Evolutionary conservation across 2,797 vertebrate species (phyloP), one percentile per base, ranked within the genome.

Genomic region (Myripristis murdjan): DNA sequence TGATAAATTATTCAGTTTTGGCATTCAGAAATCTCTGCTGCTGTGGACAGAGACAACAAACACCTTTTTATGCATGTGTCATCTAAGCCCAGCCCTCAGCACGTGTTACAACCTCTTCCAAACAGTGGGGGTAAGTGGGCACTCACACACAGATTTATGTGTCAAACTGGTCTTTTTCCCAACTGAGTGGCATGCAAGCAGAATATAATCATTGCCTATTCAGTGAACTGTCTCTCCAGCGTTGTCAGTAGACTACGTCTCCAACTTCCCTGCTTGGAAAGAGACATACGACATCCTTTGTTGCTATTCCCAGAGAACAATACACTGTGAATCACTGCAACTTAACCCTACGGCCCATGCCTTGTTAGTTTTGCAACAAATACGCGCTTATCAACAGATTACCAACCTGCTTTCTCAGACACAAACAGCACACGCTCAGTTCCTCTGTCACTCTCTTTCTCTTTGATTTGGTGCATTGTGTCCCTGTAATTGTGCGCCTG

Each of bases 1-100:
- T 81, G 59, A 87, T 92, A 57, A 90, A 92, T 92, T 87, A 91
- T 93, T 91, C 87, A 91, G 66, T 44, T 61, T 51, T 82, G 83
- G 54, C 83, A 84, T 91, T 91, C 86, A 75, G 64, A 83, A 78
- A 77, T 82, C 54, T 70, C 66, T 82, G 69, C 68, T 59, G 79
- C 77, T 73, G 75, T 76, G 65, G 76, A 51, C 57, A 66, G 65
- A 70, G 48, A n/a, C n/a, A 57, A 48, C 58, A 79, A 28, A 79
- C 28, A 78, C 53, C 56, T n/a, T 70, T 61, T 37, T 77, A 59
- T 41, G 23, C 70, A 46, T 11, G 56, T 20, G 60, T 88, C 59
- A 64, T 28, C 46, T 65, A 37, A 63, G 66, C 28, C n/a, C 12
- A 74, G 41, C 10, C 57, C 62, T 72, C 53, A 46, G 7, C 55